Evolutionary conservation across 2,888 invertebrate genomes (phyloP).

Genomic region (Hemistola chrysoprasaria): DNA sequence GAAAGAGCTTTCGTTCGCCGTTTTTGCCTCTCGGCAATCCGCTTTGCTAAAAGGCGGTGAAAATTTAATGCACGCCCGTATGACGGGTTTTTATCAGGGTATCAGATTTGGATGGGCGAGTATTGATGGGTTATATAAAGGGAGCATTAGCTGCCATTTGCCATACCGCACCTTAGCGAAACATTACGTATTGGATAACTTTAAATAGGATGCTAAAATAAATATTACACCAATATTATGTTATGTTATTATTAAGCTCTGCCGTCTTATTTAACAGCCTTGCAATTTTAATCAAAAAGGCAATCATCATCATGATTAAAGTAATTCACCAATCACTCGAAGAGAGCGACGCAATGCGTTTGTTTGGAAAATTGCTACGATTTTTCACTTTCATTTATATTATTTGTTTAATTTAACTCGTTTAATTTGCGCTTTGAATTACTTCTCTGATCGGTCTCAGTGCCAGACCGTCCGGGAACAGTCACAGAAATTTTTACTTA

Average conservation of each 20-base stretch:
- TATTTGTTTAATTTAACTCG: conserved; percentile 67
- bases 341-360: conserved; percentile 47
- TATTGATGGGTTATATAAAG: conserved; percentile 27
- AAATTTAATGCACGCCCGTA: conserved; percentile 68
- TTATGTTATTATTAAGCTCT: too few relatives aligned
- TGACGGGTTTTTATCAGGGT: conserved; percentile 37
- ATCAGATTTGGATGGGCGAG: conserved; percentile 33
- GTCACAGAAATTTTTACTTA: conserved; percentile 25
- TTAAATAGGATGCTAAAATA: conserved; percentile 19
- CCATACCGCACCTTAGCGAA: conserved; percentile 16
- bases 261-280: too few relatives aligned
- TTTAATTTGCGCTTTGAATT: conserved; percentile 63
- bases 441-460: conserved; percentile 47
- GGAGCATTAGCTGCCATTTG: conserved; percentile 16
- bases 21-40: conserved; percentile 62
- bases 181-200: conserved; percentile 17
- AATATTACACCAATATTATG: conserved; percentile 8
- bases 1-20: conserved; percentile 69
- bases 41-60: conserved; percentile 69
- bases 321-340: conserved; percentile 36
- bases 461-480: conserved; percentile 20
- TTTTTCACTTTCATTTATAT: conserved; percentile 63
- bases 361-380: conserved; percentile 53
- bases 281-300: conserved; percentile 1
- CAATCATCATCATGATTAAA: conserved; percentile 22